Conservation (phyloP, 2,113 vertebrate genomes). For the Ivindomyrus marchei region DNA sequence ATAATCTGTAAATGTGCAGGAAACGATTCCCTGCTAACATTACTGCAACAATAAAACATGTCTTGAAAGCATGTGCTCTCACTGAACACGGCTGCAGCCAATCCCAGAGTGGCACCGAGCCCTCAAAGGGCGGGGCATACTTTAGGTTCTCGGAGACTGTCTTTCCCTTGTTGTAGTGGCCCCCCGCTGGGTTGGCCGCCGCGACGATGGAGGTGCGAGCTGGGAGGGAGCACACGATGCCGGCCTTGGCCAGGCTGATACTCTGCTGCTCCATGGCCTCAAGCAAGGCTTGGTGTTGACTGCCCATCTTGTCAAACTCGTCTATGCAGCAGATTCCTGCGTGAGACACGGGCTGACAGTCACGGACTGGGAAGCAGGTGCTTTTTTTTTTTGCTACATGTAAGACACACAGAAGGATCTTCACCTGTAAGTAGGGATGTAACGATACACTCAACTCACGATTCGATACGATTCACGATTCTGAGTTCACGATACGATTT, state of each 20-base stretch:
- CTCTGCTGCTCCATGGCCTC: slow-evolving; percentile 98
- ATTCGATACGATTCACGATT: no score
- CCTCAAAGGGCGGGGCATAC: slow-evolving; percentile 56
- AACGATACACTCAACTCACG: no score
- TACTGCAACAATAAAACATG: background rate
- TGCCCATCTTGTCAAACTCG: slow-evolving; percentile 97
- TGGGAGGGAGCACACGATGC: slow-evolving; percentile 88
- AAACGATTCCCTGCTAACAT: background rate
- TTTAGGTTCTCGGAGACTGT: slow-evolving; percentile 96
- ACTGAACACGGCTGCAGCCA: background rate
- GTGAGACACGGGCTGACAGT: background rate
- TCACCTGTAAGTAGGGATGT: background rate
- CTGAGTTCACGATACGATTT: no score
- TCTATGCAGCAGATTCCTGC: slow-evolving; percentile 94
- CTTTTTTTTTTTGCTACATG: background rate
- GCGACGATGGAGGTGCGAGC: slow-evolving; percentile 88
- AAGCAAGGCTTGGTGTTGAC: slow-evolving; percentile 86
- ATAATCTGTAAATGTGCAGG: background rate
- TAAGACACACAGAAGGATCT: background rate
- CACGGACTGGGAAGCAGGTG: background rate
- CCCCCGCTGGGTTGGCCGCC: slow-evolving; percentile 89
- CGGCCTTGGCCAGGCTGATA: slow-evolving; percentile 95
- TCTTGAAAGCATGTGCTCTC: background rate
- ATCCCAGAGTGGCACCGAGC: background rate
- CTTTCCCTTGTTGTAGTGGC: slow-evolving; percentile 93